Conservation (phyloP, 2,888 invertebrate species). For the Vandiemenella viatica region DNA sequence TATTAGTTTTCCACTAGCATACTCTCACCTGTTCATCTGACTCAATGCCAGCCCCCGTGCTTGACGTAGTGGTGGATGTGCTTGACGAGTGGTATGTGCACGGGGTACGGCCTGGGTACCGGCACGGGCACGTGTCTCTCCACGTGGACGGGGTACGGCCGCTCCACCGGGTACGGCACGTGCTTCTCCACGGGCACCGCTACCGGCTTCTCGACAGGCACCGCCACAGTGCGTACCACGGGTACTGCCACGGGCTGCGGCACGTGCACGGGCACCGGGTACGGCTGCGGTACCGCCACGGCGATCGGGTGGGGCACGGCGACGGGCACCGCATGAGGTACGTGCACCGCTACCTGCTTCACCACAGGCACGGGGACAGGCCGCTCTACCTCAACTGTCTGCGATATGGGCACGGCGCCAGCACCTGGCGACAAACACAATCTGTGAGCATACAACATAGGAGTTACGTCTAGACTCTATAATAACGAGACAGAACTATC, state of each 20-base stretch:
- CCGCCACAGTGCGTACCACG: neutral
- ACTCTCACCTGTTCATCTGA: neutral
- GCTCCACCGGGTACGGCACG: constrained; percentile 5
- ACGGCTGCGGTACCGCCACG: constrained; percentile 1
- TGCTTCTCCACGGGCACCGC: constrained; percentile 5
- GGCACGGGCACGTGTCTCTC: constrained; percentile 4
- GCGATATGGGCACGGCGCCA: neutral
- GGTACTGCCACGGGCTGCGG: neutral
- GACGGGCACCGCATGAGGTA: constrained; percentile 5
- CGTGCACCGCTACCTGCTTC: neutral
- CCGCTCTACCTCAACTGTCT: neutral
- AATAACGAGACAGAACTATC: too few relatives aligned
- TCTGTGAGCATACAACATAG: too few relatives aligned
- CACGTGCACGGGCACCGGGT: neutral
- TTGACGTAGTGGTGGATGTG: constrained; percentile 7
- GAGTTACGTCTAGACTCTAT: too few relatives aligned
- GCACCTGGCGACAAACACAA: too few relatives aligned
- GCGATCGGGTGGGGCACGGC: constrained; percentile 2
- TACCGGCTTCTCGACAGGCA: constrained; percentile 8
- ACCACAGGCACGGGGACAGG: constrained; percentile 3
- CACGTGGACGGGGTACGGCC: constrained; percentile 2
- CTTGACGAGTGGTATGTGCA: constrained; percentile 5
- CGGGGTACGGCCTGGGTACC: constrained; percentile 5
- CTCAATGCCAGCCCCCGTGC: constrained; percentile 1
- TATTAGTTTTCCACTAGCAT: too few relatives aligned